Evolutionary conservation across 2,113 vertebrate genomes (phyloP), one percentile per base, ranked within the genome.

Genomic region (Amazona guildingii): DNA sequence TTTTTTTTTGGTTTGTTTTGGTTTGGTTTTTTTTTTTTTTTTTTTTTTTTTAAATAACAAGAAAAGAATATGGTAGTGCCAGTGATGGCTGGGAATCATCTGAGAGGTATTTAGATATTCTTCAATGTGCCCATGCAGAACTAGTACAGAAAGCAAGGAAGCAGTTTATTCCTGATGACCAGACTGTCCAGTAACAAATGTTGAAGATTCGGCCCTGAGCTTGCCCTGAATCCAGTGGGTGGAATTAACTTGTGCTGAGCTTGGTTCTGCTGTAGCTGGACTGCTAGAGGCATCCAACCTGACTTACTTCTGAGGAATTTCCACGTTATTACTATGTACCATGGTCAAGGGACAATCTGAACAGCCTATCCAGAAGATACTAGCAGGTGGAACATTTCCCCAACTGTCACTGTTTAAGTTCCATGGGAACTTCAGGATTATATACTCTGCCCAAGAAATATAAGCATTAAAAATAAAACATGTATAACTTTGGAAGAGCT

Each of bases 381-480:
- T 55, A 69, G 37, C 52, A 64, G 28, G 21, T 43, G 48, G 31
- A 63, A 17, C 15, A 59, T 77, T 69, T 66, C 14, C 14, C 24
- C 1, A 1, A 21, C 52, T 88, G 62, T 41, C 76, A n/a, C 39
- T 59, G 25, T 66, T 64, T 46, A 64, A 94, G 10, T 64, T 87
- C n/a, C 41, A 49, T 17, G 16, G 83, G 27, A 88, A 39, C 88
- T 91, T 76, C 39, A 88, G 43, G 25, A 19, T 14, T 31, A 19
- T 48, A 11, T 52, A 61, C 52, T 87, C 55, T 80, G 16, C 63
- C n/a, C 51, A 64, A 84, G 67, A 92, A 89, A 91, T 52, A 33
- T 51, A 41, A 78, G 16, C 24, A 37, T 92, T 91, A 94, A 95
- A 93, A 87, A 93, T 83, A 72, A 66, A 94, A 57, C 6, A 20